phyloP scores from a whole-genome alignment of 2,888 invertebrate genomes.

The Litoditis marina region DNA sequence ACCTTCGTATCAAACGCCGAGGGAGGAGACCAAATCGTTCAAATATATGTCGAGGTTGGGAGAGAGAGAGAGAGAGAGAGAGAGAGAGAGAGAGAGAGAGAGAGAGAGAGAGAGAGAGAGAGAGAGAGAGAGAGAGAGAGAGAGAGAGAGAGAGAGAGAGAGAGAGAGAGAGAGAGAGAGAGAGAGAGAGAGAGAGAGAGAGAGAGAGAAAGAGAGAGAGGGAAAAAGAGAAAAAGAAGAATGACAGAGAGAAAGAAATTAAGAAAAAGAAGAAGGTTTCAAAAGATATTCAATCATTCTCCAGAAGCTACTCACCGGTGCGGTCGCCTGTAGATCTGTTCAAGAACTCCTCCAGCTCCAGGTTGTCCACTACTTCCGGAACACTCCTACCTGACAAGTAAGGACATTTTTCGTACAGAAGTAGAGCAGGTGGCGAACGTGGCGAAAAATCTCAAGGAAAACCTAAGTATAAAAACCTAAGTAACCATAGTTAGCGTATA shows the following conservation, averaged over 20 bases:
- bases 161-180: no score
- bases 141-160: no score
- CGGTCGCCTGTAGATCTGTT: slow-evolving; percentile 17
- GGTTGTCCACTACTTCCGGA: background rate
- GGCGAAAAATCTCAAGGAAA: background rate
- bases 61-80: background rate
- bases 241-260: no score
- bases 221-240: no score
- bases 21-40: background rate
- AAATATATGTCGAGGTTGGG: slow-evolving; percentile 16
- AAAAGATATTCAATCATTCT: background rate
- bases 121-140: no score
- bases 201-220: no score
- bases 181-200: no score
- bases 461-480: no score
- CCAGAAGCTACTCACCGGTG: slow-evolving; percentile 20
- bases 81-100: background rate
- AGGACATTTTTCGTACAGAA: background rate
- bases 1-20: background rate
- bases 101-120: no score
- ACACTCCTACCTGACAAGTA: background rate
- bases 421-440: background rate
- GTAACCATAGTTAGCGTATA: no score
- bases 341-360: slow-evolving; percentile 5
- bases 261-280: background rate